phyloP scores from a whole-genome alignment of 2,113 vertebrate genomes.

The Prunella fulvescens region DNA sequence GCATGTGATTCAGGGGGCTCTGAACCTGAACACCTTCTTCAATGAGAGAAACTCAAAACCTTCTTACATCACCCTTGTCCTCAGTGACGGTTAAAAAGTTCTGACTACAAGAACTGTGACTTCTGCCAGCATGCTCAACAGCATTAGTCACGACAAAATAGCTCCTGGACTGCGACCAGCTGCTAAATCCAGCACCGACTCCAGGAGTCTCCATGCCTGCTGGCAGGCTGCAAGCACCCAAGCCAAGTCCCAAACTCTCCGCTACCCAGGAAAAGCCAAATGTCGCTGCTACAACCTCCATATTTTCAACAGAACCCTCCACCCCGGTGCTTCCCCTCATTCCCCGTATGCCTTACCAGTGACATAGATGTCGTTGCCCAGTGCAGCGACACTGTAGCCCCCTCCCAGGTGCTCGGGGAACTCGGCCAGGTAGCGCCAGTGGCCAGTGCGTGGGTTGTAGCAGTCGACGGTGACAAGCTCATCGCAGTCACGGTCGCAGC shows the following conservation, averaged over 20 bases:
- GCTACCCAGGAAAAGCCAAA: background rate
- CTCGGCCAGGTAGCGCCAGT: conserved; percentile 96
- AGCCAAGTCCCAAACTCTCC: background rate
- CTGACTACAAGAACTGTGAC: background rate
- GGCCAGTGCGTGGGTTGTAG: conserved; percentile 92
- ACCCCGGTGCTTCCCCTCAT: background rate
- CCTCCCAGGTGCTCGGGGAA: conserved; percentile 95
- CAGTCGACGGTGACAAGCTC: conserved; percentile 95
- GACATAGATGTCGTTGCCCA: conserved; percentile 96
- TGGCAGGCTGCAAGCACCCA: background rate
- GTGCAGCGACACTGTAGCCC: conserved; percentile 90
- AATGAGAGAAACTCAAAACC: background rate
- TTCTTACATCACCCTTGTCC: background rate
- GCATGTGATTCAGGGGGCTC: background rate
- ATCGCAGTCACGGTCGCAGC: conserved; percentile 96
- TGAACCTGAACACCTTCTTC: background rate
- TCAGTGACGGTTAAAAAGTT: background rate
- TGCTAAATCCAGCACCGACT: conserved; percentile 8
- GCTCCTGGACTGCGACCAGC: background rate
- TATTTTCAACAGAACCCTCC: background rate
- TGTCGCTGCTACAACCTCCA: fast-evolving
- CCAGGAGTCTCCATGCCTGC: background rate
- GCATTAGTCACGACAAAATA: conserved; percentile 13
- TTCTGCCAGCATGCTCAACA: background rate
- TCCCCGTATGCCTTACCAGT: conserved; percentile 77